Evolutionary conservation across 2,888 invertebrate species (phyloP), one percentile per base, ranked within the genome.

Genomic region (Drosophila lutescens): DNA sequence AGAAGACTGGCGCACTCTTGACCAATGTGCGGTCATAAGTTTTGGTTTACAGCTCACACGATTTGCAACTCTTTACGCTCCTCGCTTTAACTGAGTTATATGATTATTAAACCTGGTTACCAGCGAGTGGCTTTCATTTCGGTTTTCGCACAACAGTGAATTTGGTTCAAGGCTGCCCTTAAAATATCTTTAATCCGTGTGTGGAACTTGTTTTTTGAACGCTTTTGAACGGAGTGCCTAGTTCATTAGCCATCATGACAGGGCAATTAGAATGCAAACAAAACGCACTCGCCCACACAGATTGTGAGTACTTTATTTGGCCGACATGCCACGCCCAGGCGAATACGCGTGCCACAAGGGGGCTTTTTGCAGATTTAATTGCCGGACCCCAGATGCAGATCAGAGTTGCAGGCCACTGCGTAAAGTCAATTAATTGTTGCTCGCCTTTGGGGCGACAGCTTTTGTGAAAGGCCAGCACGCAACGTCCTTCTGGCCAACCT

Each of bases 401-500:
- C 70, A 66, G 56, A 75, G 61, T 65, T 34, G 66, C 58, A 50
- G 73, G 58, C 74, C 63, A 60, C 75, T 86, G 81, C 71, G 79
- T 75, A 79, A 47, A 84, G 75, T 74, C 83, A 87, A 83, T 83
- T 81, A 83, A 86, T 86, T 83, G 83, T 76, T 84, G 82, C 76
- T 79, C 79, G 87, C 83, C 87, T 79, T 79, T 86, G 79, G 75
- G 70, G 72, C 79, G 83, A 83, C 83, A 83, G 77, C 81, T 67
- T 86, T 84, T 86, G 81, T 83, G 83, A 83, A 86, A 86, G 82
- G 87, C 65, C 79, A 59, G 60, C 80, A 83, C 78, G 80, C 62
- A 84, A 79, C 85, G 87, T 86, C 87, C 83, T 85, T 83, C 87
- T 77, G 72, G 68, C 74, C 61, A 56, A 59, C 26, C 46, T 44